Evolutionary conservation across 2,888 invertebrate genomes (phyloP).

Genomic region (Aethes cnicana): DNA sequence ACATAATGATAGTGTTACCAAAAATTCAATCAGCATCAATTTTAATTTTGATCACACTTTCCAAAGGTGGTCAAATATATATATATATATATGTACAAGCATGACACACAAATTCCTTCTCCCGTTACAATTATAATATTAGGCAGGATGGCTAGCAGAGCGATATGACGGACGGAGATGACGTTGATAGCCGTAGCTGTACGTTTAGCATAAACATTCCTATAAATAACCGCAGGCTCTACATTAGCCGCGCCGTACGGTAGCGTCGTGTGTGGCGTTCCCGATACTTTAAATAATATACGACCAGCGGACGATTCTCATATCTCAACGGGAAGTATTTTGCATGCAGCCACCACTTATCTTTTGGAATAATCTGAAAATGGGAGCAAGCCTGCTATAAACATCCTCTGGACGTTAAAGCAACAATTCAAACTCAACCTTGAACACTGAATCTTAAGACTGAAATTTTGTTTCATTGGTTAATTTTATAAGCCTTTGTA

Average conservation of each 20-base stretch:
- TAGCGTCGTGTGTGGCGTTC: slow-evolving; percentile 37
- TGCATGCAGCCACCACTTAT: slow-evolving; percentile 75
- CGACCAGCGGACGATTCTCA: slow-evolving; percentile 66
- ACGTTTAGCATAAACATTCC: slow-evolving; percentile 22
- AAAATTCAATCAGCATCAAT: too few species aligned
- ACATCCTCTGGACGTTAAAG: slow-evolving; percentile 35
- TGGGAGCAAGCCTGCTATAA: slow-evolving; percentile 52
- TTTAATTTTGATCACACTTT: too few species aligned
- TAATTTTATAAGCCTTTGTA: slow-evolving; percentile 35
- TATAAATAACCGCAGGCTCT: slow-evolving; percentile 25
- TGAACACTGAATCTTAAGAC: slow-evolving; percentile 20
- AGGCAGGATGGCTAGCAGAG: not conserved
- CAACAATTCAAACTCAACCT: slow-evolving; percentile 34
- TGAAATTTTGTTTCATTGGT: slow-evolving; percentile 24
- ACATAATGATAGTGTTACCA: too few species aligned
- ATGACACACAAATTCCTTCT: too few species aligned
- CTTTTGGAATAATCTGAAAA: slow-evolving; percentile 76
- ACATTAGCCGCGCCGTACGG: slow-evolving; percentile 26
- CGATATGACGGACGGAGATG: slow-evolving; percentile 20
- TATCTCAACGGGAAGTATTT: slow-evolving; percentile 79
- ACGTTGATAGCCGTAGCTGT: slow-evolving; percentile 23
- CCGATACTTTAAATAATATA: slow-evolving; percentile 40
- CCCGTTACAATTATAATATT: too few species aligned
- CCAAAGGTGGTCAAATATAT: too few species aligned
- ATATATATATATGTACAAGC: too few species aligned